phyloP scores from a whole-genome alignment of 2,797 vertebrate genomes.

The Enteromius afrohamiltoni region DNA sequence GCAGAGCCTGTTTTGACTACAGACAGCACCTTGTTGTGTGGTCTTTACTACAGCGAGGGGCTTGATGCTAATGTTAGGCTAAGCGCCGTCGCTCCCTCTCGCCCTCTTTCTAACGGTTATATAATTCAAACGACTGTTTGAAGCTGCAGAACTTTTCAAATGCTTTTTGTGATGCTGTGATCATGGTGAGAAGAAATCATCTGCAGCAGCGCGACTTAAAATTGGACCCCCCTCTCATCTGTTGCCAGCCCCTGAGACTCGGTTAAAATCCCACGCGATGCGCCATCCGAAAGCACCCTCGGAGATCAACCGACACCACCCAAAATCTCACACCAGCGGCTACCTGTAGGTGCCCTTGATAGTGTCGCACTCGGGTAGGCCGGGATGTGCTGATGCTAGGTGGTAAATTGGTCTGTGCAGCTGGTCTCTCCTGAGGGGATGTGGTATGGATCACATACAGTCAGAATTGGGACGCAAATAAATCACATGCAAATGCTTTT shows the following conservation, averaged over 20 bases:
- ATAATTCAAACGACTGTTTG: slow-evolving; percentile 74
- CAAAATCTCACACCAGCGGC: neutral
- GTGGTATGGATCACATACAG: slow-evolving; percentile 57
- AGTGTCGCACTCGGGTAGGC: slow-evolving; percentile 27
- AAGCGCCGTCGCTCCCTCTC: slow-evolving; percentile 14
- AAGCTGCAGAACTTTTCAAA: slow-evolving; percentile 74
- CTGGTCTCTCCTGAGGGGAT: slow-evolving; percentile 46
- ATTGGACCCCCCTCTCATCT: slow-evolving; percentile 39
- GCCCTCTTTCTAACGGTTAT: slow-evolving; percentile 58
- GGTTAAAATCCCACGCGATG: slow-evolving; percentile 52
- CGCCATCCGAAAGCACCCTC: neutral
- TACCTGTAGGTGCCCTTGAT: slow-evolving; percentile 48
- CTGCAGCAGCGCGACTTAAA: slow-evolving; percentile 58
- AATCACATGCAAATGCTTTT: slow-evolving; percentile 45
- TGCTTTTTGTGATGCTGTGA: slow-evolving; percentile 64
- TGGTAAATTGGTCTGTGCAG: slow-evolving; percentile 54
- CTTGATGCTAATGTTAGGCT: slow-evolving; percentile 49
- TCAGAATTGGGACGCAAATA: slow-evolving; percentile 54
- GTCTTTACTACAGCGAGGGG: neutral
- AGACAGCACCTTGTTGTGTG: slow-evolving; percentile 49
- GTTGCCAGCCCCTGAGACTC: slow-evolving; percentile 32
- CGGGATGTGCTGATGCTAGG: slow-evolving; percentile 44
- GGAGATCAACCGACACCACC: neutral
- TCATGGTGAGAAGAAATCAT: slow-evolving; percentile 60
- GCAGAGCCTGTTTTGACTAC: neutral